Evolutionary conservation across 2,888 invertebrate genomes (phyloP).

Genomic region (Trachelus stipa): DNA sequence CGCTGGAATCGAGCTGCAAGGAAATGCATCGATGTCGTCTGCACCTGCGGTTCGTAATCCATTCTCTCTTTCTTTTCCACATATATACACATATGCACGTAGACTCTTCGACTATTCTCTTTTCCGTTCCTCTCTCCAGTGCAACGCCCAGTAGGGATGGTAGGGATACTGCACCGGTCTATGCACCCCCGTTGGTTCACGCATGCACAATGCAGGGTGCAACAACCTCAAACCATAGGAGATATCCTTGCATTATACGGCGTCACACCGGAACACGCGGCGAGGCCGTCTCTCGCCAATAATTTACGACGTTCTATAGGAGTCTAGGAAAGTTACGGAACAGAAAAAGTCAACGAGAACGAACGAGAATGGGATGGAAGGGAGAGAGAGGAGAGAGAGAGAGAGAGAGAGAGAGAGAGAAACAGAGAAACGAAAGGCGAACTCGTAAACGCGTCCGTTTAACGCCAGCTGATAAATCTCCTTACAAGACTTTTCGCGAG

Average conservation of each 20-base stretch:
- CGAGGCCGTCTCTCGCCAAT: constrained; percentile 28
- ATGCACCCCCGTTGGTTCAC: constrained; percentile 37
- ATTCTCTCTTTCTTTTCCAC: too few relatives aligned
- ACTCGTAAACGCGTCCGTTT: constrained; percentile 14
- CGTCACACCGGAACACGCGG: constrained; percentile 16
- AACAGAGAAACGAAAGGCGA: constrained; percentile 17
- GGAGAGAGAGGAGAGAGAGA: constrained; percentile 9
- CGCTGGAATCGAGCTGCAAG: too few relatives aligned
- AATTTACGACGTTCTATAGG: constrained; percentile 38
- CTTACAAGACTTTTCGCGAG: background rate
- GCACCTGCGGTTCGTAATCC: too few relatives aligned
- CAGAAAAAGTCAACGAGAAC: constrained; percentile 21
- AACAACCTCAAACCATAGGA: constrained; percentile 41
- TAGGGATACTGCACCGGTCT: constrained; percentile 16
- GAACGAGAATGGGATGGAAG: constrained; percentile 30
- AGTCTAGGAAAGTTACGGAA: constrained; percentile 38
- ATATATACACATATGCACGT: background rate
- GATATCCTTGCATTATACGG: constrained; percentile 14
- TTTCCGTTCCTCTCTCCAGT: constrained; percentile 17
- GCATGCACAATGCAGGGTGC: constrained; percentile 45
- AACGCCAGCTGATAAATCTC: background rate
- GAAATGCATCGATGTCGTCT: too few relatives aligned
- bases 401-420: constrained; percentile 17
- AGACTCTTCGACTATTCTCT: constrained; percentile 16
- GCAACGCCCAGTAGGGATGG: constrained; percentile 23